Evolutionary conservation across 2,888 invertebrate genomes (phyloP).

Genomic region (Temnothorax rugatulus): DNA sequence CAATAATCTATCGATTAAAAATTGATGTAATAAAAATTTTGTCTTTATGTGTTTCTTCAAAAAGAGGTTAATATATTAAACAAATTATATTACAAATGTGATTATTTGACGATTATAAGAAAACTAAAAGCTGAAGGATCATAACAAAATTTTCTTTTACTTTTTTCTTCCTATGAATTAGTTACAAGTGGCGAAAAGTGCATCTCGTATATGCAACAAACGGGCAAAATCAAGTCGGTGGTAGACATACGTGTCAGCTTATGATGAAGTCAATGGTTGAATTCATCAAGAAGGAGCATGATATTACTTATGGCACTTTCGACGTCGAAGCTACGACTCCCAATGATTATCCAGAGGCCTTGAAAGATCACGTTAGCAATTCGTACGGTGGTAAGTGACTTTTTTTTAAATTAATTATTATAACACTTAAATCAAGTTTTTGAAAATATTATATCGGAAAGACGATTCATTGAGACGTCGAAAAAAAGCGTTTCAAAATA

Average conservation of each 20-base stretch:
- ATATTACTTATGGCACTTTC: conserved; percentile 88
- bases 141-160: background rate
- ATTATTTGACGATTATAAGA: background rate
- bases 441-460: background rate
- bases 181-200: conserved; percentile 91
- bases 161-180: conserved; percentile 24
- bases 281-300: conserved; percentile 86
- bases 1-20: background rate
- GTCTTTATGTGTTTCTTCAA: background rate
- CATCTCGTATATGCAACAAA: conserved; percentile 92
- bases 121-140: background rate
- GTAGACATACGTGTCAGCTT: conserved; percentile 92
- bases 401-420: background rate
- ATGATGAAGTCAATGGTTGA: conserved; percentile 92
- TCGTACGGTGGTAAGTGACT: conserved; percentile 88
- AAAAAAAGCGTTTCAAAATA: background rate
- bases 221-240: conserved; percentile 90
- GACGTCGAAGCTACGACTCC: conserved; percentile 87
- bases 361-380: conserved; percentile 87
- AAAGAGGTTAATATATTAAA: background rate
- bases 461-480: background rate
- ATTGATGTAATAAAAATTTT: background rate
- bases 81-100: background rate
- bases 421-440: background rate
- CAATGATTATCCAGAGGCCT: conserved; percentile 81